Evolutionary conservation across 1,140 invertebrate genomes (phyloP).

Genomic region (Hypsibius dujardini): DNA sequence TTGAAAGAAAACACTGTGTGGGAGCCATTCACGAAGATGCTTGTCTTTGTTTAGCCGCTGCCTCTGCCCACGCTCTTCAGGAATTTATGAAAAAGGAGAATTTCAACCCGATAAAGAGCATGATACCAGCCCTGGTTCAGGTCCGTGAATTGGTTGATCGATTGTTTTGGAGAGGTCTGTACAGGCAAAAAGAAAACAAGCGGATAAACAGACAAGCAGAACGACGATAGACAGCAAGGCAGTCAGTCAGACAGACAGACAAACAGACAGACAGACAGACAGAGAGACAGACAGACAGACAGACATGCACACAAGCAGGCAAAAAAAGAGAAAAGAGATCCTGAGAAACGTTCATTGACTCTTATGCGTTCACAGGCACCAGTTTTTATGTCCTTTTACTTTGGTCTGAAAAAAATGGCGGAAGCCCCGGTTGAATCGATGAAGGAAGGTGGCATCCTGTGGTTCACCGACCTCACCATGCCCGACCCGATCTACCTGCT

Average conservation of each 20-base stretch:
- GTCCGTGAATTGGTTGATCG: conserved; percentile 39
- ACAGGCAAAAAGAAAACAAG: too few relatives aligned
- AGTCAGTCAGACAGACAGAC: too few relatives aligned
- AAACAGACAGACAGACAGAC: too few relatives aligned
- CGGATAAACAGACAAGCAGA: too few relatives aligned
- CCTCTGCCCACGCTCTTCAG: conserved; percentile 53
- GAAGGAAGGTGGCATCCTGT: conserved; percentile 64
- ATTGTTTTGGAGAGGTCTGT: too few relatives aligned
- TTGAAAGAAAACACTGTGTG: not conserved
- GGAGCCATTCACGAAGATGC: too few relatives aligned
- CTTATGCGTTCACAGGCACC: conserved; percentile 42
- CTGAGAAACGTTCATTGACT: conserved; percentile 19
- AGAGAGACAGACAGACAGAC: too few relatives aligned
- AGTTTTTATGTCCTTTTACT: conserved; percentile 74
- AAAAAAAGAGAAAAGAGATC: too few relatives aligned
- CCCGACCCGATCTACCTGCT: conserved; percentile 73
- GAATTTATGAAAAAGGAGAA: conserved; percentile 59
- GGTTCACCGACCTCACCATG: conserved; percentile 79
- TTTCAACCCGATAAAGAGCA: conserved; percentile 57
- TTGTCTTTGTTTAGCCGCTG: conserved; percentile 37
- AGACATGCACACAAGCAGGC: too few relatives aligned
- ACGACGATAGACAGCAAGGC: too few relatives aligned
- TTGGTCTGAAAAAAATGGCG: conserved; percentile 62
- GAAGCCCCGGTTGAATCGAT: conserved; percentile 69
- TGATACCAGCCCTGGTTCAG: conserved; percentile 61